Evolutionary conservation across 2,797 vertebrate genomes (phyloP), one percentile per base, ranked within the genome.

Genomic region (Sparus aurata): DNA sequence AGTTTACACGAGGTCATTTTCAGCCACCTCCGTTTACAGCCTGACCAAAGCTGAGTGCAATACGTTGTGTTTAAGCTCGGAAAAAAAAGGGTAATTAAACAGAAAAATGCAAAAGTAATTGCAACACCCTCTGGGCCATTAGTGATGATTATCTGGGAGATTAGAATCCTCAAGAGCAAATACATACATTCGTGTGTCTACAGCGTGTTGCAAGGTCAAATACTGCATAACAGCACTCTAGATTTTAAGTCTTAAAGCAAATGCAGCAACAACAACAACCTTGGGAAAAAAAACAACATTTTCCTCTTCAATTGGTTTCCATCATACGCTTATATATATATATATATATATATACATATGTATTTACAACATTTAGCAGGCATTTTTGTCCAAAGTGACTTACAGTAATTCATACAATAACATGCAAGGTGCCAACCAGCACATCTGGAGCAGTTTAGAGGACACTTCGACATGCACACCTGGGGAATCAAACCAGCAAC

Each of bases 161-260:
- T 55, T 23, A 72, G 17, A 2, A 58, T 70, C 65, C 53, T 50
- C n/a, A 55, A 12, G 10, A 23, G 16, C 9, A 52, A 52, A 79
- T 54, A 46, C 34, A 30, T 16, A 22, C 13, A 54, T 15, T 10
- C 18, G 20, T 20, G 20, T 4, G 10, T n/a, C 1, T 16, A 15
- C 16, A 25, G n/a, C 7, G 18, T 27, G 5, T 18, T 55, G 27
- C 5, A 47, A 22, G 17, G 34, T 62, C 3, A 27, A 30, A 3
- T 16, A n/a, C 27, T 47, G 27, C 4, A 27, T 4, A 25, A 16
- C 6, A 57, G 15, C 11, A 43, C 67, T 53, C 27, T 41, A 59
- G 1, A 45, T 30, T 17, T 10, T 20, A 5, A 59, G 5, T 41
- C 11, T 43, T 43, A 25, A 45, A 3, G 49, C 5, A 60, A 60